Conservation (phyloP, 2,797 vertebrate genomes). For the Tokudaia tokunoshimensis region DNA sequence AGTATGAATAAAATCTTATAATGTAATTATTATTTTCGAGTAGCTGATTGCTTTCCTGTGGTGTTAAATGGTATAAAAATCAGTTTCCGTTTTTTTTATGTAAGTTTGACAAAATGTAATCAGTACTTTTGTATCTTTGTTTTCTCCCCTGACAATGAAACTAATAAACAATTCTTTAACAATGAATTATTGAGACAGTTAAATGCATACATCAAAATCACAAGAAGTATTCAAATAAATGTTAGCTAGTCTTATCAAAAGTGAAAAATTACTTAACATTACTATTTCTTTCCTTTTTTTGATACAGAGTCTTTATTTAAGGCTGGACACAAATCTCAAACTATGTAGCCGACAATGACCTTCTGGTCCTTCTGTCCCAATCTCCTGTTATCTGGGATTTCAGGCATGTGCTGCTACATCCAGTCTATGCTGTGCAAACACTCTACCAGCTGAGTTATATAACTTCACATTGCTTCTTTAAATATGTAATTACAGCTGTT, state of each 20-base stretch:
- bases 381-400: background rate
- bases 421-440: background rate
- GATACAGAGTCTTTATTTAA: background rate
- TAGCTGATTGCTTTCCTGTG: background rate
- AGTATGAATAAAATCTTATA: background rate
- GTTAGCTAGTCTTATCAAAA: slow-evolving; percentile 51
- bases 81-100: background rate
- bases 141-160: slow-evolving; percentile 3
- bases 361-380: background rate
- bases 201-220: slow-evolving; percentile 3
- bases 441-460: background rate
- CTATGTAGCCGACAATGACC: background rate
- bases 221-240: background rate
- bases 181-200: slow-evolving; percentile 20
- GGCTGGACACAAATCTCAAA: background rate
- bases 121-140: background rate
- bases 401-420: background rate
- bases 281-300: background rate
- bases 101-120: slow-evolving; percentile 42
- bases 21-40: slow-evolving; percentile 15
- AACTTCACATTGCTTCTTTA: slow-evolving; percentile 10
- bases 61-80: slow-evolving; percentile 14
- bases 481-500: slow-evolving; percentile 38
- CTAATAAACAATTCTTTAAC: slow-evolving; percentile 26
- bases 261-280: slow-evolving; percentile 20